Percentiles rank a stretch among this genome's conserved stretches.
These are phyloP conservation scores for Caenorhabditis becei DNA, from an alignment of 2,888 invertebrate genomes.

Conservation along the genomic window DNA sequence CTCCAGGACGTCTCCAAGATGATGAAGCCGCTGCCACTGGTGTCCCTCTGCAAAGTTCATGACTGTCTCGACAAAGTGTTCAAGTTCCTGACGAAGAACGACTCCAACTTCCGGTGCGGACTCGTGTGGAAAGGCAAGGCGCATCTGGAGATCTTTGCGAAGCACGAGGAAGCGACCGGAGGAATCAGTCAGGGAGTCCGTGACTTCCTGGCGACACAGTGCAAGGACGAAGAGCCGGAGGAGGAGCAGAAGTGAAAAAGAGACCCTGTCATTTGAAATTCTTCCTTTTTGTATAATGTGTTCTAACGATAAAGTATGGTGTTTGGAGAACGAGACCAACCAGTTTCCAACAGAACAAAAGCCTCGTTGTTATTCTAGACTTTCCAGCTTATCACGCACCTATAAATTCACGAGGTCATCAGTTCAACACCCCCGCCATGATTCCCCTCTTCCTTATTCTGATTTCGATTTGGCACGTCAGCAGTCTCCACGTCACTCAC, in stretches of 20 bases:
- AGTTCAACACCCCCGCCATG: not conserved
- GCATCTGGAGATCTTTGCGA: constrained; percentile 79
- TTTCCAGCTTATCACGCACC: constrained; percentile 36
- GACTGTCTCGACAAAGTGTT: constrained; percentile 80
- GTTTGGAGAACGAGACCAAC: constrained; percentile 43
- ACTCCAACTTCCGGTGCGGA: constrained; percentile 77
- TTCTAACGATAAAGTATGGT: constrained; percentile 43
- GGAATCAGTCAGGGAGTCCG: constrained; percentile 77
- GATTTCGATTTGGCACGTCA: constrained; percentile 25
- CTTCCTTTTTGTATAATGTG: constrained; percentile 57
- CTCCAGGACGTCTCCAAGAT: constrained; percentile 80
- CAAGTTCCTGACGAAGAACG: constrained; percentile 80
- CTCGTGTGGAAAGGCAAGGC: constrained; percentile 80
- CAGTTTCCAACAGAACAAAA: constrained; percentile 42
- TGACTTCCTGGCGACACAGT: constrained; percentile 76
- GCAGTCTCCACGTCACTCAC: constrained; percentile 65
- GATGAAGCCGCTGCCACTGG: constrained; percentile 81
- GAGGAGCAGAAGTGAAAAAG: constrained; percentile 39
- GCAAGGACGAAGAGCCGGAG: constrained; percentile 74
- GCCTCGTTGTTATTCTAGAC: constrained; percentile 44
- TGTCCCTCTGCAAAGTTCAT: constrained; percentile 80
- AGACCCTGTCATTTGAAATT: constrained; percentile 11
- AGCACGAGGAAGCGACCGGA: constrained; percentile 70
- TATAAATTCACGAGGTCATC: constrained; percentile 30
- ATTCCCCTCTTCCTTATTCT: constrained; percentile 19